phyloP scores from a whole-genome alignment of 2,888 invertebrate species.

The Biston betularia region DNA sequence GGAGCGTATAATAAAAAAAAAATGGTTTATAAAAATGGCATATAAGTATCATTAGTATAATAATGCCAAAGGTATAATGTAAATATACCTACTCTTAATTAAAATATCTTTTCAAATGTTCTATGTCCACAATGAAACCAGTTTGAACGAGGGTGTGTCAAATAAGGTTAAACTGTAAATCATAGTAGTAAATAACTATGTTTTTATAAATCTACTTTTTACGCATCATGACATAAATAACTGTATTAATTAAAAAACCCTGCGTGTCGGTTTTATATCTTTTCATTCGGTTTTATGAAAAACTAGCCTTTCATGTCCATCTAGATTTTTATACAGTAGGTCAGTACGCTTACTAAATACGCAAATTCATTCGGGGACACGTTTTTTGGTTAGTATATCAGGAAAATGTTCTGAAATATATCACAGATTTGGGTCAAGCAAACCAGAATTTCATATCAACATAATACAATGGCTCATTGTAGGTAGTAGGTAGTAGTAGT shows the following conservation, averaged over 20 bases:
- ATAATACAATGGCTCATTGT: not conserved
- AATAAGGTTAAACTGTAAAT: not conserved
- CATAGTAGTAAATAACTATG: not conserved
- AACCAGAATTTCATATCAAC: not conserved
- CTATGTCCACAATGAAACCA: not conserved
- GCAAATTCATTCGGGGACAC: slow-evolving; percentile 1
- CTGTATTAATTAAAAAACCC: not conserved
- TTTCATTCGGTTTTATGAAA: not conserved
- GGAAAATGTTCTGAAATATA: not conserved
- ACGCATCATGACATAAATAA: not conserved
- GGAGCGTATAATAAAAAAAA: too few species aligned
- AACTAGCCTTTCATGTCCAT: not conserved
- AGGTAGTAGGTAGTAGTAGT: too few species aligned
- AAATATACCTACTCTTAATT: too few species aligned
- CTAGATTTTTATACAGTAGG: not conserved
- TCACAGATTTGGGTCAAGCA: not conserved
- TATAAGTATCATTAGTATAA: too few species aligned
- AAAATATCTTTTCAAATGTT: not conserved
- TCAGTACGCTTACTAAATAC: slow-evolving; percentile 3
- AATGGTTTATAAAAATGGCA: too few species aligned
- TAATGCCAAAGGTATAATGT: too few species aligned
- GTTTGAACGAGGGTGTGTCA: not conserved
- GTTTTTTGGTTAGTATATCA: not conserved
- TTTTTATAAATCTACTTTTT: not conserved
- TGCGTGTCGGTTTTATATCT: not conserved